These are phyloP conservation scores for Antitype chi DNA, from an alignment of 2,888 invertebrate genomes.

Conservation along the genomic window DNA sequence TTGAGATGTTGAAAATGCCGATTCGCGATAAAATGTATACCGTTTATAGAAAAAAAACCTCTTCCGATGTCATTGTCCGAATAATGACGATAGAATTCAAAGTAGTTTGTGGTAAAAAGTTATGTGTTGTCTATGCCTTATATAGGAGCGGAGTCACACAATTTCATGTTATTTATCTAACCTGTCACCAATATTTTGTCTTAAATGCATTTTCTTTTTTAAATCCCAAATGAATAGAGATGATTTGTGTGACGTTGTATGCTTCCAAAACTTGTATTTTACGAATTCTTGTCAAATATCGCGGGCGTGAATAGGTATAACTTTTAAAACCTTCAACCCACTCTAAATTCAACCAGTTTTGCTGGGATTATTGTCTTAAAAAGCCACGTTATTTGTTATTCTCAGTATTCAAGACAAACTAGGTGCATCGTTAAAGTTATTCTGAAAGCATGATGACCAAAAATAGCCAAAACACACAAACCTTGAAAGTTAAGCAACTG, in stretches of 20 bases:
- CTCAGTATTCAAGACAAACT: background rate
- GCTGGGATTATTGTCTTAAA: too few relatives aligned
- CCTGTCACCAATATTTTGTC: slow-evolving; percentile 40
- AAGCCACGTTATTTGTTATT: background rate
- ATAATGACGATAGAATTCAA: slow-evolving; percentile 76
- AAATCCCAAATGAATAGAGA: slow-evolving; percentile 5
- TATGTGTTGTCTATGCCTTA: slow-evolving; percentile 43
- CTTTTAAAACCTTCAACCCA: background rate
- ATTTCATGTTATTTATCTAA: slow-evolving; percentile 57
- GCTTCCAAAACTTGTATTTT: background rate
- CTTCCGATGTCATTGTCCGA: slow-evolving; percentile 80
- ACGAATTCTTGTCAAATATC: background rate
- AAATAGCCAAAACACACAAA: background rate
- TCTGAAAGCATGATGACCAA: background rate
- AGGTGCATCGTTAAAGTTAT: background rate
- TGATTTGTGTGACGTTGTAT: slow-evolving; percentile 9
- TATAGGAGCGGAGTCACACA: slow-evolving; percentile 31
- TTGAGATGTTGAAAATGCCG: slow-evolving; percentile 65
- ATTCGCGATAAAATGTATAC: slow-evolving; percentile 72
- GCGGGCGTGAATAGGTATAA: background rate
- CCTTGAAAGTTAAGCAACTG: background rate
- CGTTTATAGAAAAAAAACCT: slow-evolving; percentile 64
- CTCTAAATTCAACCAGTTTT: background rate
- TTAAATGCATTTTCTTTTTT: slow-evolving; percentile 32
- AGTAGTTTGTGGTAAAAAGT: slow-evolving; percentile 61